Evolutionary conservation across 2,888 invertebrate genomes (phyloP).

Genomic region (Agrochola lychnidis): DNA sequence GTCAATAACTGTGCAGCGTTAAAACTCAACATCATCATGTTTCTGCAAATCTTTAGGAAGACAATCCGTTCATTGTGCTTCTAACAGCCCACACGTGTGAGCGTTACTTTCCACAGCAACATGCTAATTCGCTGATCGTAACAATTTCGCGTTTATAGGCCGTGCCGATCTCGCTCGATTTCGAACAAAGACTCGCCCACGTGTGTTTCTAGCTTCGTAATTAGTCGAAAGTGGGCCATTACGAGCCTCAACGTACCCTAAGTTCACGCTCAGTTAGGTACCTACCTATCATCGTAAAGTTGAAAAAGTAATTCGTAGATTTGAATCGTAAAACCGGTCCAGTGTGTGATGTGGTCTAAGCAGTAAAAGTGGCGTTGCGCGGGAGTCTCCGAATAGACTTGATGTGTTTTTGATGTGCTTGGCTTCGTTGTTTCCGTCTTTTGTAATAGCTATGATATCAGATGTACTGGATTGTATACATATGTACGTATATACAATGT

Average conservation of each 20-base stretch:
- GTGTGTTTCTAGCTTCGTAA: slow-evolving; percentile 67
- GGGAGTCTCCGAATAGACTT: slow-evolving; percentile 50
- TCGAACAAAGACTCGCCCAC: slow-evolving; percentile 72
- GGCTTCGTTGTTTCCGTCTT: slow-evolving; percentile 39
- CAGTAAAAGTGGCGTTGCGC: slow-evolving; percentile 50
- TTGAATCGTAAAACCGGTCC: slow-evolving; percentile 50
- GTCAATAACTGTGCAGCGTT: neutral
- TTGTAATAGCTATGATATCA: slow-evolving; percentile 49
- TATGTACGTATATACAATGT: neutral
- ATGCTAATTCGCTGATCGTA: slow-evolving; percentile 57
- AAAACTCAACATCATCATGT: neutral
- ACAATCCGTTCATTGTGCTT: slow-evolving; percentile 36
- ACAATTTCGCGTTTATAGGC: slow-evolving; percentile 61
- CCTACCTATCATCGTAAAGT: slow-evolving; percentile 34
- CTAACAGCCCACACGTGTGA: slow-evolving; percentile 28
- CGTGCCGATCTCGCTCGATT: slow-evolving; percentile 61
- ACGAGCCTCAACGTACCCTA: slow-evolving; percentile 42
- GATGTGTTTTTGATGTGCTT: slow-evolving; percentile 59
- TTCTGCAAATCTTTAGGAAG: slow-evolving; percentile 16
- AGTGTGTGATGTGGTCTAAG: slow-evolving; percentile 49
- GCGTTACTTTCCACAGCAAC: slow-evolving; percentile 47
- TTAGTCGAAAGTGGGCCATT: slow-evolving; percentile 78
- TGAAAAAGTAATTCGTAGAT: slow-evolving; percentile 35
- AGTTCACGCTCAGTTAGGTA: slow-evolving; percentile 58
- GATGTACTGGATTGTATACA: slow-evolving; percentile 20